Percentiles rank a stretch among this genome's conserved stretches.
Conservation (phyloP, 2,113 vertebrate species). For the Sterna hirundo region DNA sequence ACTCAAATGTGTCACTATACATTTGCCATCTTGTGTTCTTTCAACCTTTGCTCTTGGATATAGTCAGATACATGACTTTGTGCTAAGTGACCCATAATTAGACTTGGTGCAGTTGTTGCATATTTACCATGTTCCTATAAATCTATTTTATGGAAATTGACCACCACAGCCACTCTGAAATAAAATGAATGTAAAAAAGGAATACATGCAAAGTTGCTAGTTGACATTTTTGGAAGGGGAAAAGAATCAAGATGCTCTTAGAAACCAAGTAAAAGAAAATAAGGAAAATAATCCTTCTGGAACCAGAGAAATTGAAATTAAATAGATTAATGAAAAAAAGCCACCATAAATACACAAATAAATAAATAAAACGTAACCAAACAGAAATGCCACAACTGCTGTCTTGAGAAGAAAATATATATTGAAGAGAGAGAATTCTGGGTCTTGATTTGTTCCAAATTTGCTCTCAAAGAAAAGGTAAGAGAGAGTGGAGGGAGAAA, state of each 20-base stretch:
- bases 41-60: not conserved
- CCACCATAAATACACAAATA: rapidly evolving
- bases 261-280: not conserved
- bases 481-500: not conserved
- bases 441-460: not conserved
- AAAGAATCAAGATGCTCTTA: not conserved
- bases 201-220: not conserved
- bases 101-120: not conserved
- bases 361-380: not conserved
- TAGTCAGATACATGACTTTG: not conserved
- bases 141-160: not conserved
- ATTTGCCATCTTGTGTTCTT: not conserved
- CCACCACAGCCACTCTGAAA: not conserved
- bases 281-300: not conserved
- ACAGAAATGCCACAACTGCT: rapidly evolving
- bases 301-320: not conserved
- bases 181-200: not conserved
- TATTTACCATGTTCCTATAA: not conserved
- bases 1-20: not conserved
- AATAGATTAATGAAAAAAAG: not conserved
- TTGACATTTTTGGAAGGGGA: not conserved
- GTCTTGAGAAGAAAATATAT: not conserved
- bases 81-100: not conserved
- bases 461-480: not conserved
- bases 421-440: not conserved